These are phyloP conservation scores for Corella eumyota DNA, from an alignment of 23 tunicate genomes.

Conservation along the genomic window DNA sequence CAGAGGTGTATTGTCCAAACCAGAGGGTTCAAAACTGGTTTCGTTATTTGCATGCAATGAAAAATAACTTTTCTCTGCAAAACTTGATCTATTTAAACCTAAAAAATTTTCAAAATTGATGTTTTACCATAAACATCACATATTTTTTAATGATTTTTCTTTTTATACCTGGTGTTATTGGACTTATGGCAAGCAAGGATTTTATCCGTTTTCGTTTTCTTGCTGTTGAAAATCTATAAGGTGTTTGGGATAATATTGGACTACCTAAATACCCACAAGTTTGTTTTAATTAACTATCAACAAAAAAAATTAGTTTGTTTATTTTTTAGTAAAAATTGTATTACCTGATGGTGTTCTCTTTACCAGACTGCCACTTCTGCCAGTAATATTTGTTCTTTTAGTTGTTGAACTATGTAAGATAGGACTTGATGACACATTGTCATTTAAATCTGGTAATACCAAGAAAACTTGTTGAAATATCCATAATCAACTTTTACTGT, in stretches of 20 bases:
- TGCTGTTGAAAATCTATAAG: conserved; percentile 15
- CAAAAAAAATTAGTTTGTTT: no score
- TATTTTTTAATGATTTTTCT: neutral
- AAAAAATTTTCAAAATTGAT: neutral
- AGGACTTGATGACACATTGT: no score
- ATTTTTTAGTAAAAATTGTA: no score
- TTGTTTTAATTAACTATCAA: no score
- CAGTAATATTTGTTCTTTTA: neutral
- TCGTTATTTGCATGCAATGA: conserved; percentile 8
- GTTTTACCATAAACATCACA: neutral
- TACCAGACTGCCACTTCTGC: neutral
- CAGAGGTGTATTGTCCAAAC: conserved; percentile 26
- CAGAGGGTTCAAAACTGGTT: conserved; percentile 6
- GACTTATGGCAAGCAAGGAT: conserved; percentile 13
- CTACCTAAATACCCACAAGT: no score
- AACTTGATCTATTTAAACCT: neutral
- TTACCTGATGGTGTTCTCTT: conserved; percentile 7
- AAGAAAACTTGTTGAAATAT: no score
- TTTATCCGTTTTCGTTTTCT: conserved; percentile 6
- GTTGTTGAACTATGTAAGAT: conserved; percentile 1
- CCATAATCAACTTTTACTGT: no score
- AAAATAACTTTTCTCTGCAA: conserved; percentile 8
- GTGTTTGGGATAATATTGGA: conserved; percentile 14
- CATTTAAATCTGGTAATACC: no score
- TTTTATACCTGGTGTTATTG: conserved; percentile 20